Evolutionary conservation across 2,888 invertebrate genomes (phyloP).

Genomic region (Sesia bembeciformis): DNA sequence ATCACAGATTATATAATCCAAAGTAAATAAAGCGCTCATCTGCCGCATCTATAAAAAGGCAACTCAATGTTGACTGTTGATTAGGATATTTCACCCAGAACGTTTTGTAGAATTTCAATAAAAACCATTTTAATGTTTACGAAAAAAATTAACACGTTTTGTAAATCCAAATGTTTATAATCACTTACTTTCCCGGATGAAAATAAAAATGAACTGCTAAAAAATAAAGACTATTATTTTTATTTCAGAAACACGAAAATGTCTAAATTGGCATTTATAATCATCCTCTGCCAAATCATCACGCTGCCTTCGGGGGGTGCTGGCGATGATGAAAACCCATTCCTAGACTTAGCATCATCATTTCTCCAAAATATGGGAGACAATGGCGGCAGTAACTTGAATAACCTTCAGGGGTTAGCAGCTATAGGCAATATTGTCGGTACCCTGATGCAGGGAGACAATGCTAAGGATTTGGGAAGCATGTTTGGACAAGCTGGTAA

Average conservation of each 20-base stretch:
- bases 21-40: too few relatives aligned
- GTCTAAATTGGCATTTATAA: slow-evolving; percentile 26
- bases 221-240: not conserved
- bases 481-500: slow-evolving; percentile 41
- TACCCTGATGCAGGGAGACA: slow-evolving; percentile 79
- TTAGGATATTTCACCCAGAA: too few relatives aligned
- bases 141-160: too few relatives aligned
- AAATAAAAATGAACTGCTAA: not conserved
- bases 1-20: too few relatives aligned
- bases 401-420: slow-evolving; percentile 59
- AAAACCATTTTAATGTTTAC: too few relatives aligned
- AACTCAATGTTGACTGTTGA: too few relatives aligned
- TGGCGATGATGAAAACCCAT: slow-evolving; percentile 74
- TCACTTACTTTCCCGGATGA: not conserved
- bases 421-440: slow-evolving; percentile 79
- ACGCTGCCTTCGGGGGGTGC: slow-evolving; percentile 32
- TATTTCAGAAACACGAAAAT: slow-evolving; percentile 19
- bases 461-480: slow-evolving; percentile 70
- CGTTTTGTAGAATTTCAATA: too few relatives aligned
- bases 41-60: too few relatives aligned
- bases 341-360: slow-evolving; percentile 80
- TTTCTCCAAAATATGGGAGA: slow-evolving; percentile 77
- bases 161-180: too few relatives aligned
- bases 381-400: slow-evolving; percentile 35
- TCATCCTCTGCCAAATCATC: slow-evolving; percentile 31